Base-by-base conservation (phyloP, 2,113 vertebrate genomes). In the Misgurnus anguillicaudatus region DNA sequence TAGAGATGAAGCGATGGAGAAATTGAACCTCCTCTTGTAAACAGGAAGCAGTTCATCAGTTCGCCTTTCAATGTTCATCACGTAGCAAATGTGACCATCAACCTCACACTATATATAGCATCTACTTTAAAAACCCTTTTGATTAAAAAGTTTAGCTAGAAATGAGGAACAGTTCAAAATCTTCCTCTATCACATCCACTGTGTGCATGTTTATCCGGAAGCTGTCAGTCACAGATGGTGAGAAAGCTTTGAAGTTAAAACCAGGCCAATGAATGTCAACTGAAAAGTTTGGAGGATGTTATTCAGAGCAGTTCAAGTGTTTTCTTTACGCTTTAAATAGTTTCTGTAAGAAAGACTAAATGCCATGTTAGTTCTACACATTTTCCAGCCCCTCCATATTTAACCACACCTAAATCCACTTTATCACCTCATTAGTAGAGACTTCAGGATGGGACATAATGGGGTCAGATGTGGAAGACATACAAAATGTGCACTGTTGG, bases 1-100 rank as follows among this genome's bases (percentile, higher is more conserved):
- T 51, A 71, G 57, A 63, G 47, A 70, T 63, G 45, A 13, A 68
- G 62, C 60, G 51, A 64, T 58, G 53, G 58, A 79, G 78, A 72
- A 63, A 80, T 13, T 39, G 42, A 61, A 74, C 57, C 71, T 74
- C 39, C 39, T 60, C 51, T 63, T 66, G 75, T 78, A 78, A 78
- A 80, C 75, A 81, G 79, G 79, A 84, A 84, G 38, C 63, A 57
- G 67, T 84, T 47, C 62, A 72, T 81, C 75, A 74, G 69, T 48
- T 48, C 17, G 41, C 9, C 36, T 51, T 42, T 21, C 31, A 47
- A 17, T 19, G 24, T 13, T 36, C 24, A 31, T 63, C 67, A 48
- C 31, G 19, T n/a, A 45, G 7, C 5, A 6, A 11, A 64, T 74
- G 71, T 61, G 19, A 61, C n/a, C 11, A 19, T 60, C 41, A 36